Conservation (phyloP, 2,113 vertebrate genomes). For the Eclectus roratus region DNA sequence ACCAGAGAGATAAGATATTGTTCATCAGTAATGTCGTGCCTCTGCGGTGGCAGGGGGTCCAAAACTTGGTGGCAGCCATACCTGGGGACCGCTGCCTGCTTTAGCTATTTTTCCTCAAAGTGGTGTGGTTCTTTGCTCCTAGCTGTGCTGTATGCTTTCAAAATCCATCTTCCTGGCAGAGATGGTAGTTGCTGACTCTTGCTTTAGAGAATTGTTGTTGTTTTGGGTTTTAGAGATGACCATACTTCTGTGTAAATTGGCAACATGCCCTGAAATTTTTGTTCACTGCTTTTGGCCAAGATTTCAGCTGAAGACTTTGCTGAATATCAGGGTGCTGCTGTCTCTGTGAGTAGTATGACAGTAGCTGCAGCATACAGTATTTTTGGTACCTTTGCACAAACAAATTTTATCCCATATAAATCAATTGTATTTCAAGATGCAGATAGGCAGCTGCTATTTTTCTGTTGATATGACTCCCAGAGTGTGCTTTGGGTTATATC, state of each 20-base stretch:
- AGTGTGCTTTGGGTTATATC: background rate
- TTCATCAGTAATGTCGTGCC: background rate
- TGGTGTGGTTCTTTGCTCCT: background rate
- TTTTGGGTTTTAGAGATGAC: background rate
- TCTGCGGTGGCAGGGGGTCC: background rate
- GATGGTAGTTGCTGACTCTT: background rate
- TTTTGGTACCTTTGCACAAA: background rate
- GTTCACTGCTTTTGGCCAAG: background rate
- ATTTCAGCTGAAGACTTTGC: background rate
- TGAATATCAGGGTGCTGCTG: background rate
- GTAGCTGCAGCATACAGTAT: no score
- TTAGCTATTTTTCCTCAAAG: background rate
- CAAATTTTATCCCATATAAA: background rate
- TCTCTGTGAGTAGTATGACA: background rate
- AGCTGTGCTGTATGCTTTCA: background rate
- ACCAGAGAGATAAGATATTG: background rate
- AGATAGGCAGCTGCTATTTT: background rate
- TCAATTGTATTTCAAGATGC: background rate
- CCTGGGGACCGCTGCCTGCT: background rate
- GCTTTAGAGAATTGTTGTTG: background rate
- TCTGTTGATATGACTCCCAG: fast-evolving
- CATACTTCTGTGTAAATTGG: fast-evolving
- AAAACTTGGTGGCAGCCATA: background rate
- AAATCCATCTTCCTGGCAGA: background rate
- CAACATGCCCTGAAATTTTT: fast-evolving